A percentile compares a stretch with the other conserved stretches of the same genome.
Conservation (phyloP, 2,888 invertebrate genomes). For the Cataglyphis albicans region DNA sequence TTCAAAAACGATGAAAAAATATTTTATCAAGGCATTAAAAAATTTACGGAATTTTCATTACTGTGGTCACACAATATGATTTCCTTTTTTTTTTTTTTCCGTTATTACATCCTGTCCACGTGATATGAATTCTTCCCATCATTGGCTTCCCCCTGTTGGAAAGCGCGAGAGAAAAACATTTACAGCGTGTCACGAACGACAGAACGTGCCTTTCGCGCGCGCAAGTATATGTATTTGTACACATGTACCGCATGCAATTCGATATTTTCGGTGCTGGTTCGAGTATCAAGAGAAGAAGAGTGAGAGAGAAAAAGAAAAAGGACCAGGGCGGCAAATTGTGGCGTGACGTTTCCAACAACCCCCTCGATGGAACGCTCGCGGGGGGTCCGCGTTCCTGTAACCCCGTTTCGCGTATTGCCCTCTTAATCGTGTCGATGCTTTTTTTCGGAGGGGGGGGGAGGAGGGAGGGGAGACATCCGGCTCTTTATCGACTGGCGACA, state of each 20-base stretch:
- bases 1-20: not conserved
- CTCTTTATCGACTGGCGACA: constrained; percentile 29
- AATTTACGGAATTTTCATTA: not conserved
- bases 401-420: constrained; percentile 46
- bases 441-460: not conserved
- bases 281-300: constrained; percentile 25
- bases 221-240: constrained; percentile 73
- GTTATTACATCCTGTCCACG: not conserved
- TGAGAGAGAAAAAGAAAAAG: not conserved
- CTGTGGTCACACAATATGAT: no score
- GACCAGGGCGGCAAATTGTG: constrained; percentile 60
- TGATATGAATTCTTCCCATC: constrained; percentile 29
- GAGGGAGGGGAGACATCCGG: not conserved
- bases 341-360: constrained; percentile 55
- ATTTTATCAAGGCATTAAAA: not conserved
- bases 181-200: constrained; percentile 44
- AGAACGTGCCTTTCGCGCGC: constrained; percentile 50
- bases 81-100: not conserved
- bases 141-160: constrained; percentile 14
- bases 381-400: constrained; percentile 57
- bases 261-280: constrained; percentile 72
- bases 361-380: constrained; percentile 31
- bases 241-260: constrained; percentile 69
- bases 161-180: constrained; percentile 55
- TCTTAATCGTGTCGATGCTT: constrained; percentile 1